Evolutionary conservation across 2,113 vertebrate species (phyloP).

Genomic region (Morone saxatilis): DNA sequence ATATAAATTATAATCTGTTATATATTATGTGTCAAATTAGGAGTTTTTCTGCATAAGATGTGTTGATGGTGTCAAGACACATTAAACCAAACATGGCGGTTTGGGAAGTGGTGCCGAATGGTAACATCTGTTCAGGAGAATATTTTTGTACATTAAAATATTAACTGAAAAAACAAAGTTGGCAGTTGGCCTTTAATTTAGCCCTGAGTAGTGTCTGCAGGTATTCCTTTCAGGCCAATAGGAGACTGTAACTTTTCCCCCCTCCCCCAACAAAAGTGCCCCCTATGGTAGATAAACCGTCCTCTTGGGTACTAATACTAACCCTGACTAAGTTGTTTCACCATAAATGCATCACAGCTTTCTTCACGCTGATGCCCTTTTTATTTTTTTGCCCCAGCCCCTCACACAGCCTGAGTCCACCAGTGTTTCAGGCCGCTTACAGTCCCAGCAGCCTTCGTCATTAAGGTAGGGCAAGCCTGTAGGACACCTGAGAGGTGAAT

Average conservation of each 20-base stretch:
- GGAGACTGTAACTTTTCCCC: no score
- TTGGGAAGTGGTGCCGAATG: not conserved
- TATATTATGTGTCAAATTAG: not conserved
- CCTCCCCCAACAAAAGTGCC: no score
- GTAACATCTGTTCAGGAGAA: not conserved
- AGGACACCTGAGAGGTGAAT: not conserved
- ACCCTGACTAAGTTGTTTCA: no score
- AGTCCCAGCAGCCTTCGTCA: not conserved
- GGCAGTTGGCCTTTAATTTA: not conserved
- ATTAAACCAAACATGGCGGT: no score
- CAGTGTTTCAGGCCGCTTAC: not conserved
- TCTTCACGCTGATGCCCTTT: no score
- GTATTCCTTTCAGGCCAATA: not conserved
- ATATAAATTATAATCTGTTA: not conserved
- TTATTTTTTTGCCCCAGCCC: no score
- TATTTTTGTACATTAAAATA: not conserved
- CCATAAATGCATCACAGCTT: no score
- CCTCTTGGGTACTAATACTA: no score
- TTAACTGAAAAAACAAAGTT: no score
- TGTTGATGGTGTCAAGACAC: not conserved
- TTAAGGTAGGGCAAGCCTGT: not conserved
- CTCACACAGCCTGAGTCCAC: no score
- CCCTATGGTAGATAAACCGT: no score
- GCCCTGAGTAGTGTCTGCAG: not conserved
- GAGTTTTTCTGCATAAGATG: not conserved